Evolutionary conservation across 2,888 invertebrate species (phyloP), one percentile per base, ranked within the genome.

Genomic region (Azorinus chamasolen): DNA sequence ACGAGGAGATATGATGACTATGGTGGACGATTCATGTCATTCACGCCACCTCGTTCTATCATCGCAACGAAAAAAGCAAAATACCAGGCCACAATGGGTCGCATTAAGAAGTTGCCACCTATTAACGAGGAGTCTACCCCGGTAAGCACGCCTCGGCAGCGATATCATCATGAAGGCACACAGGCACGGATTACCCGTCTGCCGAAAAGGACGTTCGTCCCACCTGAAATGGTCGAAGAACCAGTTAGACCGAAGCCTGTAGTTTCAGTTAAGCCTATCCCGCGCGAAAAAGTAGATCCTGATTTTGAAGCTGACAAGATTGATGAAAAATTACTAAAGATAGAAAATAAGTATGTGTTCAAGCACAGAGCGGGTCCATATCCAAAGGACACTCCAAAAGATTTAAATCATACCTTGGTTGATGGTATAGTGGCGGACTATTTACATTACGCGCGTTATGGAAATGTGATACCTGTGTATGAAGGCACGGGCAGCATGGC

Each of bases 361-460:
- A 32, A 10, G 4, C 4, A 32, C 32, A 32, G 10, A 32, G n/a
- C n/a, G n/a, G n/a, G n/a, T n/a, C n/a, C n/a, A n/a, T n/a, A n/a
- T n/a, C 32, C 32, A 4, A 6, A 32, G 0, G 27, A 46, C 27
- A 46, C 59, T 1, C 83, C 86, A 8, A 69, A 69, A 18, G 83
- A 84, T 20, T 64, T 80, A 4, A 74, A 75, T 39, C 77, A 83
- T 46, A 85, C 85, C 1, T 27, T 83, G 25, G 87, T 88, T 14
- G 87, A 88, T 53, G 87, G 87, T 2, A 66, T 88, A 10, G 86
- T 87, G 5, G 84, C 87, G 5, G 87, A 88, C 57, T 88, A 88
- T 66, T 79, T 88, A 18, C 87, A 87, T 59, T 85, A 79, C 61
- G 79, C 87, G 10, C 62, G 81, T 39, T 87, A 85, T 62, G 85